A percentile compares a stretch with the other conserved stretches of the same genome.
These are phyloP conservation scores for Pandemis cinnamomeana DNA, from an alignment of 2,888 invertebrate species.

Conservation along the genomic window DNA sequence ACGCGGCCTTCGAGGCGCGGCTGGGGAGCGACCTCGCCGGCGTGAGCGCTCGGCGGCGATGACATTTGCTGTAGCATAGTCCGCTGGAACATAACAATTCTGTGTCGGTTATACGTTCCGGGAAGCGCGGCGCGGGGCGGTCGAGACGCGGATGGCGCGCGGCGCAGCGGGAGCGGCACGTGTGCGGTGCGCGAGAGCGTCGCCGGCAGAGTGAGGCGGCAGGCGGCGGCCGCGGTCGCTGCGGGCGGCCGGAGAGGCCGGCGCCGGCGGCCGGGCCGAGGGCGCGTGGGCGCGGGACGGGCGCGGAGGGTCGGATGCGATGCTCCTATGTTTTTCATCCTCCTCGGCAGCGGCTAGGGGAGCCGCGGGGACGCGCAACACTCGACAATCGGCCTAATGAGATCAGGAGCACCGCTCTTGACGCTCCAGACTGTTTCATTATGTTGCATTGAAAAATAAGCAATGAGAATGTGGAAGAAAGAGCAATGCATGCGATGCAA, in stretches of 20 bases:
- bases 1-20: slow-evolving; percentile 75
- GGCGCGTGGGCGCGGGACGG: slow-evolving; percentile 75
- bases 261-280: slow-evolving; percentile 63
- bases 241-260: slow-evolving; percentile 52
- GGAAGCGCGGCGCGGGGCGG: slow-evolving; percentile 60
- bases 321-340: slow-evolving; percentile 69
- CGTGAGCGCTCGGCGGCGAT: slow-evolving; percentile 77
- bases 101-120: slow-evolving; percentile 76
- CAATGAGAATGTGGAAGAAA: slow-evolving; percentile 14
- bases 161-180: slow-evolving; percentile 61
- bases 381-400: slow-evolving; percentile 60
- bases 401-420: slow-evolving; percentile 46
- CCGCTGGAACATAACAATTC: slow-evolving; percentile 83
- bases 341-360: slow-evolving; percentile 52
- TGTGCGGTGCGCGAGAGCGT: slow-evolving; percentile 81
- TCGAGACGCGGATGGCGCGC: slow-evolving; percentile 54
- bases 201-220: slow-evolving; percentile 78
- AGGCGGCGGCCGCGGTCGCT: slow-evolving; percentile 44
- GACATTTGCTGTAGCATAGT: slow-evolving; percentile 83
- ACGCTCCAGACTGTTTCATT: slow-evolving; percentile 33
- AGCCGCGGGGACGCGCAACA: slow-evolving; percentile 62
- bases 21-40: slow-evolving; percentile 78
- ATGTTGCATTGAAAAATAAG: slow-evolving; percentile 23
- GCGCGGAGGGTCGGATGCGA: slow-evolving; percentile 67
- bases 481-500: slow-evolving; percentile 14